phyloP scores from a whole-genome alignment of 1,140 invertebrate genomes.

The Micrasema minimum region DNA sequence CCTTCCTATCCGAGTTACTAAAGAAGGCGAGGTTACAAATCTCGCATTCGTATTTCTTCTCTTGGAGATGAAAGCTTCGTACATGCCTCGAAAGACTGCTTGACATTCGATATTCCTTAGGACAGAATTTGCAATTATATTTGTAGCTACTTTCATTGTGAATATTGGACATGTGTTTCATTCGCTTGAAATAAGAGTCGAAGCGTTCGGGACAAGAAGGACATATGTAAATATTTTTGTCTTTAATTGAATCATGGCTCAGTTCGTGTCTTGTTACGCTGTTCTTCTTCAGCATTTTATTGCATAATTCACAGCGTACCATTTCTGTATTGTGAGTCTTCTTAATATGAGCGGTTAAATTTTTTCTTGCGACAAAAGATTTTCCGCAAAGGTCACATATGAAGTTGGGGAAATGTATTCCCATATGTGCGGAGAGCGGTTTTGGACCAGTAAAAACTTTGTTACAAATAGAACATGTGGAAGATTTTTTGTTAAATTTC shows the following conservation, averaged over 20 bases:
- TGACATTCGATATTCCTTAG: slow-evolving; percentile 9
- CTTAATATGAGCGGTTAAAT: slow-evolving; percentile 23
- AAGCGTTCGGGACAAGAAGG: slow-evolving; percentile 22
- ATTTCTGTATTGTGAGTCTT: slow-evolving; percentile 32
- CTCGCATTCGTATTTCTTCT: background rate
- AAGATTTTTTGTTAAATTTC: slow-evolving; percentile 33
- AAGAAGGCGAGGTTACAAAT: slow-evolving; percentile 14
- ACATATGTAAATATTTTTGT: slow-evolving; percentile 23
- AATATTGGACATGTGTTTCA: slow-evolving; percentile 8
- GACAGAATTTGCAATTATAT: slow-evolving; percentile 27
- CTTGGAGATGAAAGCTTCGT: slow-evolving; percentile 22
- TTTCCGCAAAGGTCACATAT: slow-evolving; percentile 40
- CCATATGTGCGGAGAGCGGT: slow-evolving; percentile 33
- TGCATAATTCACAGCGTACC: slow-evolving; percentile 30
- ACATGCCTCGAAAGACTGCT: slow-evolving; percentile 16
- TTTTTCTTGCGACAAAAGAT: slow-evolving; percentile 37
- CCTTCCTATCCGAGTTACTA: background rate
- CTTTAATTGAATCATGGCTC: slow-evolving; percentile 1
- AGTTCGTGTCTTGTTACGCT: slow-evolving; percentile 9
- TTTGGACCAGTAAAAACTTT: slow-evolving; percentile 29
- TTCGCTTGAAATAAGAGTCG: slow-evolving; percentile 8
- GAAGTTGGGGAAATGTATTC: slow-evolving; percentile 34
- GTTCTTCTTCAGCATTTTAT: slow-evolving; percentile 30
- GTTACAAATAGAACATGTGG: slow-evolving; percentile 25
- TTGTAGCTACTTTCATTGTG: slow-evolving; percentile 21